Conservation (phyloP, 2,888 invertebrate species). For the Limnephilus lunatus region DNA sequence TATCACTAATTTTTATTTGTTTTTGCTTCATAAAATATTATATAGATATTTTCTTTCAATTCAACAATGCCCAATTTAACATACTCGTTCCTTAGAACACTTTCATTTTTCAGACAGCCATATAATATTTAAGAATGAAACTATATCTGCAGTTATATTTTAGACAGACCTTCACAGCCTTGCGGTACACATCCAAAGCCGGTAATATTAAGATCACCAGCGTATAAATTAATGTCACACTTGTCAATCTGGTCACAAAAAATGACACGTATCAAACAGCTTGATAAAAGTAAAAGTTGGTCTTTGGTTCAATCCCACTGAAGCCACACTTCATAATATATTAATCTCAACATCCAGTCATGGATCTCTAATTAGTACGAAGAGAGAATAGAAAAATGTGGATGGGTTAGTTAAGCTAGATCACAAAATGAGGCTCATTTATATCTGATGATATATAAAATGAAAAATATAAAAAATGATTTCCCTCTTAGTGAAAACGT, state of each 20-base stretch:
- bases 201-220: conserved; percentile 21
- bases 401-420: not conserved
- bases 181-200: not conserved
- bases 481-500: not conserved
- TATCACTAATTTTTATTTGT: not conserved
- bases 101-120: not conserved
- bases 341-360: not conserved
- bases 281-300: conserved; percentile 62
- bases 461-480: not conserved
- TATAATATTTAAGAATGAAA: not conserved
- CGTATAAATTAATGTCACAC: conserved; percentile 61
- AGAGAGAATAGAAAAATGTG: not conserved
- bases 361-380: not conserved
- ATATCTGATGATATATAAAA: not conserved
- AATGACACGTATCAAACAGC: conserved; percentile 53
- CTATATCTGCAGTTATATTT: not conserved
- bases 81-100: not conserved
- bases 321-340: not conserved
- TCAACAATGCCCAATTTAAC: too few relatives aligned
- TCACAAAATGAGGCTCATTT: not conserved
- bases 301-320: not conserved
- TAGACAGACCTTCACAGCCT: not conserved
- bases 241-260: conserved; percentile 51
- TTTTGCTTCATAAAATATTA: not conserved
- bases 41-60: not conserved